These are phyloP conservation scores for Rhabdomys dilectus DNA, from an alignment of 2,113 vertebrate genomes.

Conservation along the genomic window DNA sequence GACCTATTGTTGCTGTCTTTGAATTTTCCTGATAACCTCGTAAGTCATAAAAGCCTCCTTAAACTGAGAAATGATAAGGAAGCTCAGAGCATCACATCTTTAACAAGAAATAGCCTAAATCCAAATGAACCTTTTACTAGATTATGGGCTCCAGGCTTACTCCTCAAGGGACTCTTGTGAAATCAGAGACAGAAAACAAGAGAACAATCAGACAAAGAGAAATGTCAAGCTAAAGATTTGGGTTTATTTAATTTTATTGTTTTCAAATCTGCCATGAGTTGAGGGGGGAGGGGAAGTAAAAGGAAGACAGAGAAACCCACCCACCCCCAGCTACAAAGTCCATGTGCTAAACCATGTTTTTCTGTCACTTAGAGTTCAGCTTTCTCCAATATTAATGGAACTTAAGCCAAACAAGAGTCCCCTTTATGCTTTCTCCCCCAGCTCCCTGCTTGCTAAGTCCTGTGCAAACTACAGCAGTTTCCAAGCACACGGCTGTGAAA, in stretches of 20 bases:
- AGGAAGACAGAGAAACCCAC: slow-evolving; percentile 70
- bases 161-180: slow-evolving; percentile 78
- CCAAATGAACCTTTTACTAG: slow-evolving; percentile 79
- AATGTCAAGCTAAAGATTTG: slow-evolving; percentile 76
- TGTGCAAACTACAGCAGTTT: slow-evolving; percentile 89
- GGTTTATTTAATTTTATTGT: slow-evolving; percentile 78
- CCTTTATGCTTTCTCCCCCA: slow-evolving; percentile 85
- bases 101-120: slow-evolving; percentile 76
- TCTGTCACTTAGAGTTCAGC: slow-evolving; percentile 80
- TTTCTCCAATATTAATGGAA: slow-evolving; percentile 81
- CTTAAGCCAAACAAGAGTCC: slow-evolving; percentile 86
- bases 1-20: neutral
- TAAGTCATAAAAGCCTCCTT: slow-evolving; percentile 19
- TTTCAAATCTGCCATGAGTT: slow-evolving; percentile 64
- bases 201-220: slow-evolving; percentile 81
- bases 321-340: slow-evolving; percentile 68
- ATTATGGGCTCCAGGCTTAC: slow-evolving; percentile 73
- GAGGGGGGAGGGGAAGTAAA: slow-evolving; percentile 26
- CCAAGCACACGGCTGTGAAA: slow-evolving; percentile 87
- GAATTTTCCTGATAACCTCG: slow-evolving; percentile 67
- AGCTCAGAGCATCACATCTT: slow-evolving; percentile 62
- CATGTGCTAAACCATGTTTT: slow-evolving; percentile 76
- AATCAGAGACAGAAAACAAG: slow-evolving; percentile 78
- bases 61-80: slow-evolving; percentile 21
- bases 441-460: slow-evolving; percentile 83